Conservation (phyloP, 1,140 invertebrate species). For the Xylocopa sonorina region DNA sequence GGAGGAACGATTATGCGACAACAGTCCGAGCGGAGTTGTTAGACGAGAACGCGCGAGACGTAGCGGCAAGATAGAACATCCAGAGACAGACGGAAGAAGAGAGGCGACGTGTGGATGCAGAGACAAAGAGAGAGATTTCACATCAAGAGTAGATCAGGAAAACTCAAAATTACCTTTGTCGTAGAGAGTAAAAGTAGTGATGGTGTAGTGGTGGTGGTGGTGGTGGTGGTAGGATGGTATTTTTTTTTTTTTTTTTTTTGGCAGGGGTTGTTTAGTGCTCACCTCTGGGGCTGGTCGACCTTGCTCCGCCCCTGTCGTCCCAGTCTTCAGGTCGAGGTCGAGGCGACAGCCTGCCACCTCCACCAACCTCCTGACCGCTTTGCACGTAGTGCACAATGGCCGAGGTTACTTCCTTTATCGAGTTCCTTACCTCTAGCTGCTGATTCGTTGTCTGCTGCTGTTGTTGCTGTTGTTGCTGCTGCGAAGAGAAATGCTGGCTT, state of each 20-base stretch:
- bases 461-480: conserved; percentile 70
- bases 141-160: conserved; percentile 65
- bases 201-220: conserved; percentile 73
- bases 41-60: conserved; percentile 14
- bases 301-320: conserved; percentile 79
- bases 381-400: conserved; percentile 95
- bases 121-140: conserved; percentile 65
- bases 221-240: conserved; percentile 66
- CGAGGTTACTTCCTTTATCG: conserved; percentile 95
- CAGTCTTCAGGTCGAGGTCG: conserved; percentile 78
- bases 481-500: neutral
- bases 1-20: conserved; percentile 26
- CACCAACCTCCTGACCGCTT: conserved; percentile 85
- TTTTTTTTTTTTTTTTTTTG: conserved; percentile 71
- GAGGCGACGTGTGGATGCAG: conserved; percentile 56
- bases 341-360: conserved; percentile 78
- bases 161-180: conserved; percentile 80
- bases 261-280: conserved; percentile 78
- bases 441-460: conserved; percentile 80
- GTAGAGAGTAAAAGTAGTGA: conserved; percentile 78
- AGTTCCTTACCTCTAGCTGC: conserved; percentile 91
- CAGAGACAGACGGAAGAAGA: conserved; percentile 47
- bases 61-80: conserved; percentile 33
- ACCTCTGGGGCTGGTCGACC: conserved; percentile 81
- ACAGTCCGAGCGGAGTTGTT: conserved; percentile 30